These are phyloP conservation scores for Meghimatium bilineatum DNA, from an alignment of 2,888 invertebrate genomes.

Conservation along the genomic window DNA sequence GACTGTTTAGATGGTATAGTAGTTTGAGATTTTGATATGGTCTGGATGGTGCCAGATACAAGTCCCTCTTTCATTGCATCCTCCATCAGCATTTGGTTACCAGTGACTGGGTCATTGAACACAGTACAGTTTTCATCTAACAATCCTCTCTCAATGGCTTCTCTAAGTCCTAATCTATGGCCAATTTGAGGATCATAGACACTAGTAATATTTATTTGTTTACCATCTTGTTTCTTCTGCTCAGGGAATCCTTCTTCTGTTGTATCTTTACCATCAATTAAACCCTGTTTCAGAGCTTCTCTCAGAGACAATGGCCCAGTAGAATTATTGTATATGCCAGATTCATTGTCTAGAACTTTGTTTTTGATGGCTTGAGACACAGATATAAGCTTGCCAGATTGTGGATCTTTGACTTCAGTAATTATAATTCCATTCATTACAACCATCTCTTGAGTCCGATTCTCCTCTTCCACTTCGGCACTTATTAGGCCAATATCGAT, in stretches of 20 bases:
- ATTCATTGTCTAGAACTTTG: conserved; percentile 90
- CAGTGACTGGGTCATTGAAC: conserved; percentile 85
- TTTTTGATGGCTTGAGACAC: conserved; percentile 86
- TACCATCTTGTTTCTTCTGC: conserved; percentile 59
- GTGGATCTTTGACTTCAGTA: conserved; percentile 74
- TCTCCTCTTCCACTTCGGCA: conserved; percentile 60
- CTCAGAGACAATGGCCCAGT: conserved; percentile 14
- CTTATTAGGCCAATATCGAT: conserved; percentile 75
- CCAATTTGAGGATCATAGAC: conserved; percentile 89
- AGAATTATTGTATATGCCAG: conserved; percentile 82
- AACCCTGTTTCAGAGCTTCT: conserved; percentile 35
- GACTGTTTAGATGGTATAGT: conserved; percentile 60
- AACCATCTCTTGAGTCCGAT: conserved; percentile 58
- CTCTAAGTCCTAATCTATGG: conserved; percentile 87
- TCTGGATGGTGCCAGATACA: conserved; percentile 89
- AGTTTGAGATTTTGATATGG: conserved; percentile 62
- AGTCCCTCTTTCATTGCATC: conserved; percentile 88
- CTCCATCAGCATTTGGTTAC: conserved; percentile 86
- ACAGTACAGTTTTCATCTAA: conserved; percentile 89
- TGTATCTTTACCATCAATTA: conserved; percentile 59
- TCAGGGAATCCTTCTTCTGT: conserved; percentile 53
- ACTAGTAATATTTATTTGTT: conserved; percentile 60
- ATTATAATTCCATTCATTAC: conserved; percentile 64
- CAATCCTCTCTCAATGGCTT: conserved; percentile 87
- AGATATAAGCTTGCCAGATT: conserved; percentile 75